Conservation (phyloP, 2,888 invertebrate genomes). For the Cotesia congregata region DNA sequence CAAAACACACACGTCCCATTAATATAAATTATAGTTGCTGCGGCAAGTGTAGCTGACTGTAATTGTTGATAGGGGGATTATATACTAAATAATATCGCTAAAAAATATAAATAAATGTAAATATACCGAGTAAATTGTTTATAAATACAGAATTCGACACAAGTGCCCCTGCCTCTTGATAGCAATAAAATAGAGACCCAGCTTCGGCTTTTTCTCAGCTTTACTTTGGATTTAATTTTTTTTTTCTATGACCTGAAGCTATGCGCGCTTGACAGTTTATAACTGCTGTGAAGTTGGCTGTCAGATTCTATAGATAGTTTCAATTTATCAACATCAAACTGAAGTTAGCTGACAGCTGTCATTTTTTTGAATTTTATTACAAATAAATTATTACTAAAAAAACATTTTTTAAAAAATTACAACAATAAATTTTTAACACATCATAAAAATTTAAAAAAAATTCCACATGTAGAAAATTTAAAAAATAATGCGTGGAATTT, state of each 20-base stretch:
- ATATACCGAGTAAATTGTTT: neutral
- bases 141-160: constrained; percentile 27
- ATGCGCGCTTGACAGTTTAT: too few species aligned
- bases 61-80: neutral
- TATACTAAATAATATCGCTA: neutral
- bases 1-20: neutral
- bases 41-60: neutral
- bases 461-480: too few species aligned
- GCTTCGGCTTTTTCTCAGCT: neutral
- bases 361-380: neutral
- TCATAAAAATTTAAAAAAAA: too few species aligned
- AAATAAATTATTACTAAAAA: too few species aligned
- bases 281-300: too few species aligned
- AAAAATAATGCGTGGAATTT: too few species aligned
- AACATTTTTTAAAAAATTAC: too few species aligned
- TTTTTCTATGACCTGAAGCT: neutral
- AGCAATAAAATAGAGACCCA: constrained; percentile 13
- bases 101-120: constrained; percentile 4
- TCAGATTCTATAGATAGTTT: too few species aligned
- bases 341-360: neutral
- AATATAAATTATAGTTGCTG: neutral
- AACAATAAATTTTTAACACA: too few species aligned
- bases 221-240: neutral
- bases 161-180: constrained; percentile 27
- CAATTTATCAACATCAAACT: neutral